These are phyloP conservation scores for Chelon labrosus DNA, from an alignment of 2,797 vertebrate genomes.

Conservation along the genomic window DNA sequence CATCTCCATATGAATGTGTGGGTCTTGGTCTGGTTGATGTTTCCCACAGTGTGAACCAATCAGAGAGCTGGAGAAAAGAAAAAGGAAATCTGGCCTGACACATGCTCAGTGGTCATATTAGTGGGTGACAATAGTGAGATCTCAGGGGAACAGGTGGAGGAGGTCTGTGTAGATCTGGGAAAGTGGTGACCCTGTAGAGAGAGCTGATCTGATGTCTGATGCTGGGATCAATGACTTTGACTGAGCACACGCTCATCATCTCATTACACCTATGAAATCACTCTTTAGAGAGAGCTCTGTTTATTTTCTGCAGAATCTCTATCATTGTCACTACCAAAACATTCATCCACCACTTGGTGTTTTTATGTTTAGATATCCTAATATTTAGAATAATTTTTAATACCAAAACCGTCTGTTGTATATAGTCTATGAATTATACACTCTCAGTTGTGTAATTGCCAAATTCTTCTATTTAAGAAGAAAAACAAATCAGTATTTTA, in stretches of 20 bases:
- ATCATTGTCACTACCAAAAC: too few species aligned
- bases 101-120: constrained; percentile 48
- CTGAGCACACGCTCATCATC: constrained; percentile 39
- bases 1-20: too few species aligned
- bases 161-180: constrained; percentile 59
- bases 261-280: neutral
- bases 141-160: constrained; percentile 38
- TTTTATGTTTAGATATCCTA: too few species aligned
- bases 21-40: constrained; percentile 62
- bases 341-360: too few species aligned
- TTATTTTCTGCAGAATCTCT: too few species aligned
- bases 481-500: too few species aligned
- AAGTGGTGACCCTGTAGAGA: constrained; percentile 56
- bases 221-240: constrained; percentile 43
- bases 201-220: constrained; percentile 50
- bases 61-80: constrained; percentile 33
- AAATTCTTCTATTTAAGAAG: too few species aligned
- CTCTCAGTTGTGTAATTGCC: too few species aligned
- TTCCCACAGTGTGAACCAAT: constrained; percentile 94
- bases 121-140: constrained; percentile 38
- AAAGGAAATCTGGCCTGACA: constrained; percentile 8
- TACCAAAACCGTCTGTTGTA: too few species aligned
- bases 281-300: too few species aligned
- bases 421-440: too few species aligned
- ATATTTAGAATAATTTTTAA: too few species aligned